Percentiles rank a stretch among this genome's conserved stretches.
These are phyloP conservation scores for Sialis fuliginosa DNA, from an alignment of 2,888 invertebrate species.

Conservation along the genomic window DNA sequence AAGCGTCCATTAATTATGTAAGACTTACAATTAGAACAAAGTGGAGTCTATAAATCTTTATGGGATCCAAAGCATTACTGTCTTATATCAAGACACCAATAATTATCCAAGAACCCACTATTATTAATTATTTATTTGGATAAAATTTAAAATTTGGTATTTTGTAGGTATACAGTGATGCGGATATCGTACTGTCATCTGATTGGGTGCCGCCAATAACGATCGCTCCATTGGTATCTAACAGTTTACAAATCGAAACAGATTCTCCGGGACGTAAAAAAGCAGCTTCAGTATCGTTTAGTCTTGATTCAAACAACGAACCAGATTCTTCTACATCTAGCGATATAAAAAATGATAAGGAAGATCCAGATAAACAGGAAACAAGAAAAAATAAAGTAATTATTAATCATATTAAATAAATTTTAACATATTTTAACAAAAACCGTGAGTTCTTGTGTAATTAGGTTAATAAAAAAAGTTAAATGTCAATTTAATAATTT, in stretches of 20 bases:
- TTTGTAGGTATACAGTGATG: conserved; percentile 58
- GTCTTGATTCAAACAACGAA: conserved; percentile 41
- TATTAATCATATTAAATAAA: background rate
- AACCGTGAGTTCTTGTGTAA: too few relatives aligned
- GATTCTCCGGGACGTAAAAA: conserved; percentile 42
- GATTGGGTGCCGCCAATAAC: conserved; percentile 79
- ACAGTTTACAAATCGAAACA: conserved; percentile 22
- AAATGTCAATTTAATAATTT: background rate
- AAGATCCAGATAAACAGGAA: conserved; percentile 36
- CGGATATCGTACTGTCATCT: conserved; percentile 71
- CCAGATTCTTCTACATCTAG: conserved; percentile 24
- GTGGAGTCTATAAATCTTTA: too few relatives aligned
- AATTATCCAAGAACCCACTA: too few relatives aligned
- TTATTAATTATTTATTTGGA: too few relatives aligned
- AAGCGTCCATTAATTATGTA: too few relatives aligned
- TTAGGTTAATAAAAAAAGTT: too few relatives aligned
- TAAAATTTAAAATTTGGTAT: conserved; percentile 4
- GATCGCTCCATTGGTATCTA: conserved; percentile 49
- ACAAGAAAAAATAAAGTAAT: conserved; percentile 60
- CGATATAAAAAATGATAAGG: conserved; percentile 27
- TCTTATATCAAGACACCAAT: too few relatives aligned
- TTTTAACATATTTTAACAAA: background rate
- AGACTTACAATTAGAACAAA: too few relatives aligned
- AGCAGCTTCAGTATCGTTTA: conserved; percentile 54
- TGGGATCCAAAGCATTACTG: too few relatives aligned